Conservation (phyloP, 2,888 invertebrate species). For the Eristalis arbustorum region DNA sequence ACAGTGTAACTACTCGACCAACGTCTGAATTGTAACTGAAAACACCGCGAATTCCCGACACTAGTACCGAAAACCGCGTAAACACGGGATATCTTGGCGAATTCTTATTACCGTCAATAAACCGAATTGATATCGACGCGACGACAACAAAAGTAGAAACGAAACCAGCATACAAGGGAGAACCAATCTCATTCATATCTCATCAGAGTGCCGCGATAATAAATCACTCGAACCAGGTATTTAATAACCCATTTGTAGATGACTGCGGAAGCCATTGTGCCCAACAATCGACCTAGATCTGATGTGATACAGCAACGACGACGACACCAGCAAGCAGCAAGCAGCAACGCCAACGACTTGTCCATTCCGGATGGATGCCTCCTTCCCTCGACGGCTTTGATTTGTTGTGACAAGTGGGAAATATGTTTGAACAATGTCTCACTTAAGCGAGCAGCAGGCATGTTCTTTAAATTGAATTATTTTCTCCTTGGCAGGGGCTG, state of each 20-base stretch:
- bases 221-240: conserved; percentile 66
- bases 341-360: too few species aligned
- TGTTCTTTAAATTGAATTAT: conserved; percentile 49
- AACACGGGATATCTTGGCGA: conserved; percentile 38
- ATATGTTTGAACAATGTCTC: conserved; percentile 32
- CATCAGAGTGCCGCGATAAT: conserved; percentile 37
- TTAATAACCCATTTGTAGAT: conserved; percentile 58
- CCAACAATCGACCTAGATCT: conserved; percentile 55
- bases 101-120: conserved; percentile 59
- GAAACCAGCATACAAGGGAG: neutral
- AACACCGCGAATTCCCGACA: neutral
- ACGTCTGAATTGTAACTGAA: conserved; percentile 46
- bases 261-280: conserved; percentile 54
- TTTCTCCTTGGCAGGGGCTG: conserved; percentile 4
- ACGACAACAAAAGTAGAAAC: neutral
- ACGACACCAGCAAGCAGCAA: neutral
- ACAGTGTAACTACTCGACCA: conserved; percentile 14
- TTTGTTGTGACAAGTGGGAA: conserved; percentile 65
- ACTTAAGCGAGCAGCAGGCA: conserved; percentile 26
- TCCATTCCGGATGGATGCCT: conserved; percentile 9
- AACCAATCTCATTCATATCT: conserved; percentile 35
- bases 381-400: conserved; percentile 27
- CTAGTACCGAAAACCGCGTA: conserved; percentile 21
- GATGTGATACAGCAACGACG: neutral
- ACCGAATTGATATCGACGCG: conserved; percentile 50